A percentile compares a stretch with the other conserved stretches of the same genome.
These are phyloP conservation scores for Chymomyza costata DNA, from an alignment of 1,140 invertebrate genomes.

Conservation along the genomic window DNA sequence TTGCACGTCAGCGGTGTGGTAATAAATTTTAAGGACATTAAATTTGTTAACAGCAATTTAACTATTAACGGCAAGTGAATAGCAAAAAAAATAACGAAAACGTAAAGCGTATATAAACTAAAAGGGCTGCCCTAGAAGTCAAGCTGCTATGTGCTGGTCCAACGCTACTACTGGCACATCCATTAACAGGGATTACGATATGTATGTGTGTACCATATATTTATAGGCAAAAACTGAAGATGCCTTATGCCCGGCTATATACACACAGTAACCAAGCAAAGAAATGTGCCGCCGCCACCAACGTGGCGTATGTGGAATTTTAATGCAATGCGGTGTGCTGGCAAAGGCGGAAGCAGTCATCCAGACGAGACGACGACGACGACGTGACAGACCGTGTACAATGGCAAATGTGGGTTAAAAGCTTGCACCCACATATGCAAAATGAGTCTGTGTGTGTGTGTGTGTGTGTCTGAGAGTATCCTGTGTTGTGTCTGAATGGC, in stretches of 20 bases:
- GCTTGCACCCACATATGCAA: slow-evolving; percentile 28
- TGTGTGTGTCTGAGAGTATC: neutral
- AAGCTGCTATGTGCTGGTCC: neutral
- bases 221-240: neutral
- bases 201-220: neutral
- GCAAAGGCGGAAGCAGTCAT: slow-evolving; percentile 29
- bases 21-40: slow-evolving; percentile 57
- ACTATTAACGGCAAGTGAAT: slow-evolving; percentile 41
- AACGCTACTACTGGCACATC: slow-evolving; percentile 20
- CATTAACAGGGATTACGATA: slow-evolving; percentile 41
- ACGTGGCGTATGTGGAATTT: slow-evolving; percentile 42
- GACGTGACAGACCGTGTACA: neutral
- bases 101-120: too few relatives aligned
- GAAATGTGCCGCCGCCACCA: slow-evolving; percentile 19
- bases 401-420: slow-evolving; percentile 48
- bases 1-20: slow-evolving; percentile 11
- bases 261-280: slow-evolving; percentile 6
- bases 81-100: slow-evolving; percentile 1
- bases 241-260: slow-evolving; percentile 1
- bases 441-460: too few relatives aligned
- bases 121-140: neutral
- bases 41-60: slow-evolving; percentile 60
- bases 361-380: slow-evolving; percentile 15
- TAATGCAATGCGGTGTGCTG: slow-evolving; percentile 39
- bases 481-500: neutral